These are phyloP conservation scores for Lepidurus packardi DNA, from an alignment of 1,140 invertebrate genomes.

Conservation along the genomic window DNA sequence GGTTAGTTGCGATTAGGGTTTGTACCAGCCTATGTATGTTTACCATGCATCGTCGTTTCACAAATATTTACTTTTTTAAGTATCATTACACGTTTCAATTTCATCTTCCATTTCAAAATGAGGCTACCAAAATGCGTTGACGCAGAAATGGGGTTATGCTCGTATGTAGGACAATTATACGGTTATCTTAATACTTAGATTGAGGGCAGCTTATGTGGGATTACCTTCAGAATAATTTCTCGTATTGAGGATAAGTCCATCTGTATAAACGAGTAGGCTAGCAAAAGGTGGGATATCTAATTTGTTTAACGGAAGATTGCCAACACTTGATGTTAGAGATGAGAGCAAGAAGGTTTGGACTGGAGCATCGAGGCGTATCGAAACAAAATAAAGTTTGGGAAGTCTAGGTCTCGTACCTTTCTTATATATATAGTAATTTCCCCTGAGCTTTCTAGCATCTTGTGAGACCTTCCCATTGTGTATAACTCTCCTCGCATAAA, in stretches of 20 bases:
- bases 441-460: neutral
- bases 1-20: no score
- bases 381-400: neutral
- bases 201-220: neutral
- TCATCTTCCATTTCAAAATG: neutral
- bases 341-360: neutral
- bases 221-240: neutral
- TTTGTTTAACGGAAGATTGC: neutral
- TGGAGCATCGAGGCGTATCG: neutral
- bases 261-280: neutral
- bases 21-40: no score
- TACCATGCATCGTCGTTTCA: no score
- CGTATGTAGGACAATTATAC: neutral
- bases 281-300: neutral
- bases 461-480: neutral
- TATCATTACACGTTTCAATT: neutral
- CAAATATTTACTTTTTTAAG: no score
- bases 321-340: neutral
- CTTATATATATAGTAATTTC: slow-evolving; percentile 22
- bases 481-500: neutral
- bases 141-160: neutral
- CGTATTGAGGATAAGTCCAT: neutral
- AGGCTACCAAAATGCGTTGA: neutral
- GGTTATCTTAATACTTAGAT: neutral
- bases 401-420: neutral